phyloP scores from a whole-genome alignment of 2,888 invertebrate genomes.

The Punctoribates punctum region DNA sequence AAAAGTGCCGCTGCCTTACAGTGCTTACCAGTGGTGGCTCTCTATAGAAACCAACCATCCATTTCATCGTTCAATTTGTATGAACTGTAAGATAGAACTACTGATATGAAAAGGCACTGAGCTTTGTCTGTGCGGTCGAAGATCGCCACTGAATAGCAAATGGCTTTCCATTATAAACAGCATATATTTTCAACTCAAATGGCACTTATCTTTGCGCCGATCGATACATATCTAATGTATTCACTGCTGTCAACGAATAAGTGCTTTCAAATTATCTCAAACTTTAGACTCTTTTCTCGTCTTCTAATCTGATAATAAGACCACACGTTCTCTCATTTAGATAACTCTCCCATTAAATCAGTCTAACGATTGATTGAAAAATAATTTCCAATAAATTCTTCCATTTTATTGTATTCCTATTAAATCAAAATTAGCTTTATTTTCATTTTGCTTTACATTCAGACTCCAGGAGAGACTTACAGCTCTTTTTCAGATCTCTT shows the following conservation, averaged over 20 bases:
- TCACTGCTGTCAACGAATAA: not conserved
- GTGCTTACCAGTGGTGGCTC: not conserved
- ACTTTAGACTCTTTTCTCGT: not conserved
- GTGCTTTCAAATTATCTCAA: not conserved
- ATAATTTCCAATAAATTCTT: too few species aligned
- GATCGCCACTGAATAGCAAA: not conserved
- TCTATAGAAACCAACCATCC: not conserved
- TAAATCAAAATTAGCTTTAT: too few species aligned
- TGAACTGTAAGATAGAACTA: constrained; percentile 18
- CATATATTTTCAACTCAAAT: not conserved
- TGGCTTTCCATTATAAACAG: not conserved
- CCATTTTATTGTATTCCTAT: too few species aligned
- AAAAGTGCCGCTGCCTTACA: not conserved
- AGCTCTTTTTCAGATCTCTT: too few species aligned
- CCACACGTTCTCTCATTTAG: not conserved
- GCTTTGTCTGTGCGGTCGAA: not conserved
- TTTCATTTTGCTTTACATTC: too few species aligned
- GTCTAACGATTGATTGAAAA: too few species aligned
- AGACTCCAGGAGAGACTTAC: too few species aligned
- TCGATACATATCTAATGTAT: not conserved
- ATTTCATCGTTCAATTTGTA: constrained; percentile 15
- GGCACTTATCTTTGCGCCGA: not conserved
- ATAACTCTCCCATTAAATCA: too few species aligned
- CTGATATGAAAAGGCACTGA: constrained; percentile 17
- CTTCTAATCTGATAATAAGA: not conserved